Evolutionary conservation across 2,797 vertebrate genomes (phyloP).

Genomic region (Peromyscus nudipes): DNA sequence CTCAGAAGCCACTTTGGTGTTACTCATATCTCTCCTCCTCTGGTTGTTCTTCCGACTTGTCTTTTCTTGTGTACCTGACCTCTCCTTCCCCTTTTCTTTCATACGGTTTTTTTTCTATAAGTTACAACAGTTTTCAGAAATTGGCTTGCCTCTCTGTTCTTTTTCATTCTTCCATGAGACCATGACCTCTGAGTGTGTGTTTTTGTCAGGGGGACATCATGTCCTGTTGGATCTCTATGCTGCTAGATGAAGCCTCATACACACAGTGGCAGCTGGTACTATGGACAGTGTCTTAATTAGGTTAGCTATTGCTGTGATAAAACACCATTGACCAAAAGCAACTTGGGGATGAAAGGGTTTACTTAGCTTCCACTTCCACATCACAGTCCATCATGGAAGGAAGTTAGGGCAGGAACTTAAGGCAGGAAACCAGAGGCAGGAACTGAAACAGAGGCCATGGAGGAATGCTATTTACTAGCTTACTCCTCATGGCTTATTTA

Average conservation of each 20-base stretch:
- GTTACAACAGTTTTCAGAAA: not conserved
- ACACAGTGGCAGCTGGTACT: not conserved
- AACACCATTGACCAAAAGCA: not conserved
- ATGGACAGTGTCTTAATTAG: not conserved
- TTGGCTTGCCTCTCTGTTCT: not conserved
- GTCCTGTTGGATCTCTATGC: not conserved
- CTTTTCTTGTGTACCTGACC: not conserved
- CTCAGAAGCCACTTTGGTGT: not conserved
- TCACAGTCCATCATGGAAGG: not conserved
- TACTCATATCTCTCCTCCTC: not conserved
- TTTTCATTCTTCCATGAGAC: constrained; percentile 18
- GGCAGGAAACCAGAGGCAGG: not conserved
- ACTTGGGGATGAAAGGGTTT: not conserved
- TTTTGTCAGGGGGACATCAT: not conserved
- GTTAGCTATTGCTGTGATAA: not conserved
- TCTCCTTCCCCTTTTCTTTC: not conserved
- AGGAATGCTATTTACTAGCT: not conserved
- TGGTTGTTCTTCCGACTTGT: not conserved
- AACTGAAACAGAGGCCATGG: too few species aligned
- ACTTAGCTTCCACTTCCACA: not conserved
- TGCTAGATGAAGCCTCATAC: too few species aligned
- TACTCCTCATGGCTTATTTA: not conserved
- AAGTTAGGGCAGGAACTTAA: not conserved
- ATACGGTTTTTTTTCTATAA: not conserved
- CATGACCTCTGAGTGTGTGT: not conserved